Conservation (phyloP, 2,797 vertebrate genomes). For the Chelon auratus region DNA sequence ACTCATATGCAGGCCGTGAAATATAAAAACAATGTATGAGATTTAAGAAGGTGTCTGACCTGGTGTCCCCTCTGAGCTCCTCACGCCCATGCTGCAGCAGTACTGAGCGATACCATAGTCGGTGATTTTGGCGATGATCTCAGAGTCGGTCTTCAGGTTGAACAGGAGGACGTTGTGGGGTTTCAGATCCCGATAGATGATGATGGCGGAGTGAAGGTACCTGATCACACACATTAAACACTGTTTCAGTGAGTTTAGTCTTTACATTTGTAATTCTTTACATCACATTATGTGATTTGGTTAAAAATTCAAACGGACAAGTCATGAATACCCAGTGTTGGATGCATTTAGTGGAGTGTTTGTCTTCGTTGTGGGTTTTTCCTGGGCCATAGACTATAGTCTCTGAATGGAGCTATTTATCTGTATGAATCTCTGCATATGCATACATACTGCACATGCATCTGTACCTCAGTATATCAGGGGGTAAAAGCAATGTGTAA, state of each 20-base stretch:
- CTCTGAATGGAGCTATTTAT: too few species aligned
- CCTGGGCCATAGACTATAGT: too few species aligned
- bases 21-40: not conserved
- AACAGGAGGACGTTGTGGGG: slow-evolving; percentile 97
- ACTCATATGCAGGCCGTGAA: not conserved
- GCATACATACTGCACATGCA: too few species aligned
- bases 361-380: too few species aligned
- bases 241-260: too few species aligned
- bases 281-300: not conserved
- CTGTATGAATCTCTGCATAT: too few species aligned
- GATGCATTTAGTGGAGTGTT: not conserved
- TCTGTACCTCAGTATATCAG: too few species aligned
- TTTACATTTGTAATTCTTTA: not conserved
- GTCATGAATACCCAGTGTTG: not conserved
- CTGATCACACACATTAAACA: slow-evolving; percentile 71
- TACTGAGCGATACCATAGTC: slow-evolving; percentile 98
- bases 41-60: slow-evolving; percentile 78
- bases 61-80: slow-evolving; percentile 96
- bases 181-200: slow-evolving; percentile 97
- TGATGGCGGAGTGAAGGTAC: slow-evolving; percentile 96
- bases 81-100: slow-evolving; percentile 97
- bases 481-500: too few species aligned
- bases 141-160: slow-evolving; percentile 92
- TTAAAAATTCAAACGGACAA: too few species aligned
- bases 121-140: slow-evolving; percentile 95